phyloP scores from a whole-genome alignment of 2,888 invertebrate species.

The Hypolimnas misippus region DNA sequence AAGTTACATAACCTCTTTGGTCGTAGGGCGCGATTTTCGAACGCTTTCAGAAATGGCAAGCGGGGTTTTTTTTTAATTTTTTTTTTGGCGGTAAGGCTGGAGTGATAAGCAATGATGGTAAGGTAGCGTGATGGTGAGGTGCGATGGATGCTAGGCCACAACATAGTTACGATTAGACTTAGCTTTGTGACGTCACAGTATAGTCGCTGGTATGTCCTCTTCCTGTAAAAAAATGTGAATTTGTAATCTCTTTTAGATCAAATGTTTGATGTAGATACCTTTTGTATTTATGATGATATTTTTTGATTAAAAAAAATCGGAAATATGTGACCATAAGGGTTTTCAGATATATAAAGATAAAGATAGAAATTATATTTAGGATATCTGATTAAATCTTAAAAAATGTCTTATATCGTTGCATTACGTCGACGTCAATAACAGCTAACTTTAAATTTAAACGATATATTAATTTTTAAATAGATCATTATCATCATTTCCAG shows the following conservation, averaged over 20 bases:
- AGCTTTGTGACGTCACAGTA: conserved; percentile 78
- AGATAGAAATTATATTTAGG: too few species aligned
- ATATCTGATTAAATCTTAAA: too few species aligned
- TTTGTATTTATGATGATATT: too few species aligned
- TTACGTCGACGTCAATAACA: too few species aligned
- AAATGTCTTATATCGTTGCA: too few species aligned
- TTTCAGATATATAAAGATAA: too few species aligned
- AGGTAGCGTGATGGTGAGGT: conserved; percentile 74
- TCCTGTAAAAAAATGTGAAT: conserved; percentile 58
- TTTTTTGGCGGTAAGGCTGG: conserved; percentile 55
- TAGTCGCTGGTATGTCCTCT: conserved; percentile 79
- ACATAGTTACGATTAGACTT: conserved; percentile 76
- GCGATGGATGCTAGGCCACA: conserved; percentile 72
- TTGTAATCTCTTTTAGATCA: not conserved
- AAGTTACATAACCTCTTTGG: conserved; percentile 59
- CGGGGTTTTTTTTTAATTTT: conserved; percentile 54
- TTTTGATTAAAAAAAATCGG: too few species aligned
- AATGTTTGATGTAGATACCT: too few species aligned
- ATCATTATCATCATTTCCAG: too few species aligned
- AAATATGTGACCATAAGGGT: too few species aligned
- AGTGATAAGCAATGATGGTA: conserved; percentile 69
- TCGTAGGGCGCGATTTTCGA: conserved; percentile 45
- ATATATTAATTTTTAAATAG: too few species aligned
- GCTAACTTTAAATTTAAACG: too few species aligned
- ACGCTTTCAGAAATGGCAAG: conserved; percentile 54